These are phyloP conservation scores for Oncopodura yosiiana DNA, from an alignment of 1,140 invertebrate species.

Conservation along the genomic window DNA sequence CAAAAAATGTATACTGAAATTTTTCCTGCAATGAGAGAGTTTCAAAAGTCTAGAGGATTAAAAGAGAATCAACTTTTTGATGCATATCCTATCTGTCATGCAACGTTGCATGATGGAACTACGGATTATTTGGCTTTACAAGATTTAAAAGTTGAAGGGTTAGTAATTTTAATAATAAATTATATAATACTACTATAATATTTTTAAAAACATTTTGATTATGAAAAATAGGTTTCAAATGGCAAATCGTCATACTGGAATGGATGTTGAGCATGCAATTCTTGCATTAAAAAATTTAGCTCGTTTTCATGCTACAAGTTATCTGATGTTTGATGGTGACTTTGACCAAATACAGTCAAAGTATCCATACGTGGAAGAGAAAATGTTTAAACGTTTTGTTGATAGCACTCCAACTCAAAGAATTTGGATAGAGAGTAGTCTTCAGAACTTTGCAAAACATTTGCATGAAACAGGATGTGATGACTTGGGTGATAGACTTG, in stretches of 20 bases:
- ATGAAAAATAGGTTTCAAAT: conserved; percentile 17
- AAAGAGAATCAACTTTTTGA: conserved; percentile 8
- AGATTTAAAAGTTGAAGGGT: conserved; percentile 17
- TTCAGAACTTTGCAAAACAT: conserved; percentile 1
- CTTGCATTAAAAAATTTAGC: conserved; percentile 37
- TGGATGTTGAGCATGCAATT: conserved; percentile 14
- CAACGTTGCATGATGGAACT: not conserved
- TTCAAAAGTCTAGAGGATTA: conserved; percentile 18
- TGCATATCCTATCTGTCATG: conserved; percentile 16
- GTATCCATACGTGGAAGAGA: conserved; percentile 36
- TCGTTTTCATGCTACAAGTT: conserved; percentile 40
- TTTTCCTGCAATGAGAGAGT: conserved; percentile 8
- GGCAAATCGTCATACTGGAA: conserved; percentile 19
- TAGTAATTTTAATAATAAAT: not conserved
- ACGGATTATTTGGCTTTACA: conserved; percentile 22
- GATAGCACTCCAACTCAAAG: conserved; percentile 1
- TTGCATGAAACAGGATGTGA: not conserved
- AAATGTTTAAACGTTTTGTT: conserved; percentile 19
- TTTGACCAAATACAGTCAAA: conserved; percentile 22
- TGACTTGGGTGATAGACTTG: conserved; percentile 3
- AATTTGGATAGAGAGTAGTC: not conserved
- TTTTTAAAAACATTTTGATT: not conserved
- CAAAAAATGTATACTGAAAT: conserved; percentile 20
- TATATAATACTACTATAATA: too few species aligned
- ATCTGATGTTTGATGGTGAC: conserved; percentile 37